Conservation (phyloP, 2,888 invertebrate species). For the Stegophylla sp. region DNA sequence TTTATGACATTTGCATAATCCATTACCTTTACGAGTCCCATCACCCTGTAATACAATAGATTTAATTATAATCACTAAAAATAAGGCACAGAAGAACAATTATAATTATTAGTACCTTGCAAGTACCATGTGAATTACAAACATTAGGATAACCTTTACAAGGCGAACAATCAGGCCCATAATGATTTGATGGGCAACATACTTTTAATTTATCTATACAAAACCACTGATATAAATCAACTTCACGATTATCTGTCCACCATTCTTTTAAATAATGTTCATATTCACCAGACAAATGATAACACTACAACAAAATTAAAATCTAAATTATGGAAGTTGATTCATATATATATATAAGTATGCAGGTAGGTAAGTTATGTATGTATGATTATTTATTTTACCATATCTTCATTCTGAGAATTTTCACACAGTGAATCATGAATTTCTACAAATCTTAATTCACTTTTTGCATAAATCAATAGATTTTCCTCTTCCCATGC, state of each 20-base stretch:
- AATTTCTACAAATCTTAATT: constrained; percentile 88
- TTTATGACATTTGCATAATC: constrained; percentile 82
- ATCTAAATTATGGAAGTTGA: constrained; percentile 4
- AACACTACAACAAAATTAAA: constrained; percentile 71
- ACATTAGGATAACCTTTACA: constrained; percentile 79
- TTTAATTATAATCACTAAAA: not conserved
- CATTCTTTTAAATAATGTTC: constrained; percentile 85
- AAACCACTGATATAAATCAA: constrained; percentile 75
- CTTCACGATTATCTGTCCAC: constrained; percentile 78
- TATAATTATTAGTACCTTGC: constrained; percentile 66
- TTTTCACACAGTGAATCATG: constrained; percentile 87
- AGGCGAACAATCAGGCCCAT: constrained; percentile 79
- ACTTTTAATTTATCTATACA: constrained; percentile 79
- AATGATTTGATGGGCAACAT: constrained; percentile 87
- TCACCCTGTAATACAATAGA: constrained; percentile 70
- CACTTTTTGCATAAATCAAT: constrained; percentile 82
- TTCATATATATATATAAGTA: constrained; percentile 17
- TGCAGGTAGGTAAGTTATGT: no score
- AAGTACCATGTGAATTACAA: constrained; percentile 84
- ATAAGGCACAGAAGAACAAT: not conserved
- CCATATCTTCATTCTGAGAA: constrained; percentile 30
- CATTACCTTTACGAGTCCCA: constrained; percentile 92
- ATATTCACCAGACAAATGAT: constrained; percentile 81
- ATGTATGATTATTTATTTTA: constrained; percentile 2
- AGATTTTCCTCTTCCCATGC: constrained; percentile 92